phyloP scores from a whole-genome alignment of 2,113 vertebrate genomes.

The Grantiella picta region DNA sequence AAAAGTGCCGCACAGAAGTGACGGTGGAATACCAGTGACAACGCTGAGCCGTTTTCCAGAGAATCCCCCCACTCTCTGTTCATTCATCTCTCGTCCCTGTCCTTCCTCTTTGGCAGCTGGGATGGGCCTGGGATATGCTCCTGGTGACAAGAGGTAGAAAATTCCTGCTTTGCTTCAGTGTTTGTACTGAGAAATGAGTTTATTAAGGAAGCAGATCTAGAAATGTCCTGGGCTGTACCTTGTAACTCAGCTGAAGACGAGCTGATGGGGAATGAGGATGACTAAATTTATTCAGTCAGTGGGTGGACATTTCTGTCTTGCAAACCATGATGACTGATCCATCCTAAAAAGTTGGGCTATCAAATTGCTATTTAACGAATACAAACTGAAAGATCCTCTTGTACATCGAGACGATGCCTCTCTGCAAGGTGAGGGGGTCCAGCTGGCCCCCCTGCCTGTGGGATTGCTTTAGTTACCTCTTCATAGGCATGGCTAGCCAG shows the following conservation, averaged over 20 bases:
- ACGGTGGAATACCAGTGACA: neutral
- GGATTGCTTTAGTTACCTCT: neutral
- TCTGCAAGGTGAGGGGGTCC: neutral
- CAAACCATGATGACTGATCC: neutral
- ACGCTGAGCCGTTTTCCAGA: neutral
- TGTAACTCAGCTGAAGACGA: neutral
- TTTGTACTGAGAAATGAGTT: neutral
- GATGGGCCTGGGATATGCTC: neutral
- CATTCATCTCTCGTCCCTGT: neutral
- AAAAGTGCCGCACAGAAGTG: accelerated
- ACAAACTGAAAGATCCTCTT: neutral
- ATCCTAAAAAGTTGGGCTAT: neutral
- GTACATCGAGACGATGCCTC: neutral
- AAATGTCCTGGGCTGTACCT: neutral
- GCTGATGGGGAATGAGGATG: neutral
- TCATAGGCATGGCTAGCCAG: neutral
- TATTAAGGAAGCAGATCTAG: neutral
- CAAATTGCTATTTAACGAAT: neutral
- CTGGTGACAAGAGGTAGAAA: neutral
- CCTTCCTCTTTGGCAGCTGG: neutral
- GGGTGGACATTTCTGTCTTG: constrained; percentile 43
- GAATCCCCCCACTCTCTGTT: neutral
- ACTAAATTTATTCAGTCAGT: constrained; percentile 44
- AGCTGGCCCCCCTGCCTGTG: accelerated
- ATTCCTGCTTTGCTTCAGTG: neutral